Base-by-base conservation (phyloP, 2,888 invertebrate species). In the Macrophya annulata region DNA sequence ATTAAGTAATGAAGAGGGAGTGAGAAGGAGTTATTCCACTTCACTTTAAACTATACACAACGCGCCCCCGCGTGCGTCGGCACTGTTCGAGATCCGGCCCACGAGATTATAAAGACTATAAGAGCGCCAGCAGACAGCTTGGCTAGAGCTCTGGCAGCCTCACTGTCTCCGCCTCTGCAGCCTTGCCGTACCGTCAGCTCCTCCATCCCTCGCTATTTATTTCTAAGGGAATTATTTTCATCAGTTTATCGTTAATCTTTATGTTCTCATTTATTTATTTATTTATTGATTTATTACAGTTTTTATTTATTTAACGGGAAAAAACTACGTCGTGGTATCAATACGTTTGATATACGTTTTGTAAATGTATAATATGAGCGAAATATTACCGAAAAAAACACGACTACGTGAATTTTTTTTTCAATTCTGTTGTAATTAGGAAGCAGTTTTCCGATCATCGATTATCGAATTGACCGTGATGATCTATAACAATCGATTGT, bases 121-220 rank as follows among this genome's bases (percentile, higher is more conserved):
- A 83, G 83, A 83, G 83, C 89, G 88, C 87, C 89, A 90, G 91
- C 92, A 93, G 92, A 93, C 92, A 92, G 93, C 92, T 91, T 93
- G 92, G 92, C 92, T 92, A 92, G 92, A 88, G 90, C 89, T 81
- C 88, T 90, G 89, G 89, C 89, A 91, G 90, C 90, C 90, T 90
- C 88, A 87, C 89, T 89, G 89, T 90, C 90, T 90, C 90, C 87
- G 86, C 77, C 84, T 65, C 68, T 43, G 51, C 81, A 62, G 43
- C 62, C 83, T 83, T 40, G 68, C 40, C 83, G 83, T 65, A 43
- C 6, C 48, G 68, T 55, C 79, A 15, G 6, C 59, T 74, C 12
- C 74, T 81, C 51, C 77, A 55, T 77, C 77, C 77, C 81, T 59
- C 59, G 62, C 81, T 15, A 51, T 55, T 77, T 17, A 77, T 55